These are phyloP conservation scores for Girardinus metallicus DNA, from an alignment of 2,797 vertebrate species.

Conservation along the genomic window DNA sequence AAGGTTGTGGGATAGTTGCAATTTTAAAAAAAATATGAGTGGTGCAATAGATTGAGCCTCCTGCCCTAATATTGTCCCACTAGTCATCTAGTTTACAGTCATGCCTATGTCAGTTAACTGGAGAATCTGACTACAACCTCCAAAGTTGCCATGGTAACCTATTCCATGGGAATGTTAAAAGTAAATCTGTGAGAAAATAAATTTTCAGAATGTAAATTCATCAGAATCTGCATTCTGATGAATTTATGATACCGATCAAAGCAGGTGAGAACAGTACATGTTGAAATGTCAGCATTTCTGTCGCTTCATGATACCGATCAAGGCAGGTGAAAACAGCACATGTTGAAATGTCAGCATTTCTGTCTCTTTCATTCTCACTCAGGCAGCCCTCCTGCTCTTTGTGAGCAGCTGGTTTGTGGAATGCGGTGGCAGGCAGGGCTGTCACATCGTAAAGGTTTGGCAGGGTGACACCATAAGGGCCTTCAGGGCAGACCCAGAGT, in stretches of 20 bases:
- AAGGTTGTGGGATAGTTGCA: too few species aligned
- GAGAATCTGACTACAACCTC: constrained; percentile 15
- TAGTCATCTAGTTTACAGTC: not conserved
- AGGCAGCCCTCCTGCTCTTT: constrained; percentile 17
- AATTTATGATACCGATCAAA: constrained; percentile 15
- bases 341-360: not conserved
- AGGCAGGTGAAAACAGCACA: constrained; percentile 15
- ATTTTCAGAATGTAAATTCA: constrained; percentile 26
- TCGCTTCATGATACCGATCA: constrained; percentile 9
- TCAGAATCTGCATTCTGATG: too few species aligned
- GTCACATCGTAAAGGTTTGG: constrained; percentile 61
- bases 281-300: constrained; percentile 1
- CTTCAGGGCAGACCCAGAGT: constrained; percentile 46
- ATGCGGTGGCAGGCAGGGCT: constrained; percentile 52
- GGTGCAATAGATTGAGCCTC: not conserved
- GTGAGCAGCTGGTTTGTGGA: constrained; percentile 56
- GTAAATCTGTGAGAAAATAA: constrained; percentile 16
- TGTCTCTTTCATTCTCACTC: constrained; percentile 7
- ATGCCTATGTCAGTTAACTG: constrained; percentile 10
- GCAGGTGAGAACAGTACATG: constrained; percentile 15
- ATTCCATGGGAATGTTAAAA: constrained; percentile 36
- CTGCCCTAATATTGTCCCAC: not conserved
- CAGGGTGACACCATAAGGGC: constrained; percentile 31
- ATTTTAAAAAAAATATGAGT: too few species aligned
- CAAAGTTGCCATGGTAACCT: constrained; percentile 65